A percentile compares a stretch with the other conserved stretches of the same genome.
Conservation (phyloP, 2,797 vertebrate species). For the Carduelis carduelis region DNA sequence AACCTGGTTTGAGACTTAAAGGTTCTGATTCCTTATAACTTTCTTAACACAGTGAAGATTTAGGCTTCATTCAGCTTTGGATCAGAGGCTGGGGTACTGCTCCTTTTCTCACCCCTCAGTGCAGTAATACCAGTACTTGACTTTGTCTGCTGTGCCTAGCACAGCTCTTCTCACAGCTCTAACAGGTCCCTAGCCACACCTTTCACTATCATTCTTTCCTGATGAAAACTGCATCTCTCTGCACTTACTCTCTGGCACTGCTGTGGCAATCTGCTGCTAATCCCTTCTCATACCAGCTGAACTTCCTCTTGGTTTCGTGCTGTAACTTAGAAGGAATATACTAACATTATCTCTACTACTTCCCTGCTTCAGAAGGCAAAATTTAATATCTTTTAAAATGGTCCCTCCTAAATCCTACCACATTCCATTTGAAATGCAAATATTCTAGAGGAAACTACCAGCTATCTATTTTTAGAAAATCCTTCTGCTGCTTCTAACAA, state of each 20-base stretch:
- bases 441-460: conserved; percentile 13
- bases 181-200: background rate
- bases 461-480: conserved; percentile 25
- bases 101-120: background rate
- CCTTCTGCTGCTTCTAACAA: background rate
- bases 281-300: background rate
- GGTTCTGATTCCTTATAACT: background rate
- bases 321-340: background rate
- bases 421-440: conserved; percentile 16
- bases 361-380: background rate
- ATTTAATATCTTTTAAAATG: background rate
- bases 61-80: background rate
- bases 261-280: background rate
- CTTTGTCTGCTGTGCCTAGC: too few species aligned
- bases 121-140: background rate
- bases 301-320: background rate
- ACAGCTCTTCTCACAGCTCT: background rate
- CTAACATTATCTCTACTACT: background rate
- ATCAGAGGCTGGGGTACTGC: background rate
- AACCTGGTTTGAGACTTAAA: background rate
- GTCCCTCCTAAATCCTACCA: background rate
- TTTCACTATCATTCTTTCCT: background rate
- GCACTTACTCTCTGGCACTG: background rate
- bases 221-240: background rate
- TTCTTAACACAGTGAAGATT: background rate